Conservation (phyloP, 2,797 vertebrate species). For the Rhinichthys osculus region DNA sequence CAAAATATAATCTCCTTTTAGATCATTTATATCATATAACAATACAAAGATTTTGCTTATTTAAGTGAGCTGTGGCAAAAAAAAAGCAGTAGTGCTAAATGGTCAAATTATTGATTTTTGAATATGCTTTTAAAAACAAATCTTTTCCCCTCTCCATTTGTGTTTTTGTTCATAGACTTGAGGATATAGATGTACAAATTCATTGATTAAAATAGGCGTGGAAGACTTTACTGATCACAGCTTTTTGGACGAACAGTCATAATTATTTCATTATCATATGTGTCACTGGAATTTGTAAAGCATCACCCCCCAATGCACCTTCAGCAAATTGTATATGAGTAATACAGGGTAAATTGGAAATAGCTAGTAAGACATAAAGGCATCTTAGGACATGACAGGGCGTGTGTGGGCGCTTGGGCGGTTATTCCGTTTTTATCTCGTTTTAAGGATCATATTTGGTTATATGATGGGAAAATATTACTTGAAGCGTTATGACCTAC, state of each 20-base stretch:
- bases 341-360: slow-evolving; percentile 19
- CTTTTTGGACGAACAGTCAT: slow-evolving; percentile 29
- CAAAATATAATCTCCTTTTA: slow-evolving; percentile 13
- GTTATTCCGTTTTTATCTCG: background rate
- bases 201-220: background rate
- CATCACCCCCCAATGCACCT: background rate
- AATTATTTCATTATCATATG: background rate
- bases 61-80: background rate
- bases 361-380: slow-evolving; percentile 7
- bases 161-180: background rate
- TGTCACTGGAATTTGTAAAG: slow-evolving; percentile 18
- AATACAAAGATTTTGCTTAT: background rate
- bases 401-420: background rate
- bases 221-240: slow-evolving; percentile 17
- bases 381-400: background rate
- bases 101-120: background rate
- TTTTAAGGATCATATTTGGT: background rate
- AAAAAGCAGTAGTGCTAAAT: background rate
- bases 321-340: slow-evolving; percentile 12
- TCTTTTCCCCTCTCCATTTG: background rate
- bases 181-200: background rate
- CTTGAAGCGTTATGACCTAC: background rate
- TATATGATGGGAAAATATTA: slow-evolving; percentile 7
- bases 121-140: background rate
- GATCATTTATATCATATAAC: background rate